Evolutionary conservation across 2,113 vertebrate genomes (phyloP).

Genomic region (Corythornis vintsioides): DNA sequence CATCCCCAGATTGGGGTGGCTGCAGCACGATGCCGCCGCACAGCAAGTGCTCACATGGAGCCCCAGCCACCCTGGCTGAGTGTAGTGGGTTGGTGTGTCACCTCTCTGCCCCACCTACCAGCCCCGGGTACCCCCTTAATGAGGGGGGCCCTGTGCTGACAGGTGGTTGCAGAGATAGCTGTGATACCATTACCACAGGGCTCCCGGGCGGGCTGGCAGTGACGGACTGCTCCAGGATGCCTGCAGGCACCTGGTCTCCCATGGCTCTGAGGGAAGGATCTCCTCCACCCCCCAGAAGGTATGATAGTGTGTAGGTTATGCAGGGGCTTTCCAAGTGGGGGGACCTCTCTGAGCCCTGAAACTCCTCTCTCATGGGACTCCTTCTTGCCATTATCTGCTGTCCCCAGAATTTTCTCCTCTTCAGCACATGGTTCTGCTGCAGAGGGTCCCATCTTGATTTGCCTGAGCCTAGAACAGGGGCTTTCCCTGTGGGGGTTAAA

Average conservation of each 20-base stretch:
- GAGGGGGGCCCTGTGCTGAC: neutral
- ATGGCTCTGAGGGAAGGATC: accelerated
- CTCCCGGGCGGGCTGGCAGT: neutral
- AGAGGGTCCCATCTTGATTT: neutral
- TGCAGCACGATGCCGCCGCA: neutral
- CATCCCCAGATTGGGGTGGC: accelerated
- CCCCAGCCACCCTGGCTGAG: neutral
- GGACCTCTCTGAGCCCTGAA: neutral
- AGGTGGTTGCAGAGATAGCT: neutral
- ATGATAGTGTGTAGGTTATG: accelerated
- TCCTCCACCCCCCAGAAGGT: neutral
- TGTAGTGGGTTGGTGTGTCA: accelerated
- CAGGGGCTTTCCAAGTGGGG: neutral
- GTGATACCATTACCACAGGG: accelerated
- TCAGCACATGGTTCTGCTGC: neutral
- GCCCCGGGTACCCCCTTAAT: neutral
- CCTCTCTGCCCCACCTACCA: neutral
- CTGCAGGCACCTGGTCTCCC: neutral
- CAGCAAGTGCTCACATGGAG: neutral
- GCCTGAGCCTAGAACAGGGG: neutral
- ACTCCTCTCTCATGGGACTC: accelerated
- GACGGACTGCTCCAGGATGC: neutral
- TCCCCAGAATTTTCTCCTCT: neutral
- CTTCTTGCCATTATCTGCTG: neutral
- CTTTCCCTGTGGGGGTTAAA: neutral